Percentiles rank a stretch among this genome's conserved stretches.
Conservation (phyloP, 2,113 vertebrate species). For the Pomatorhinus ruficollis region DNA sequence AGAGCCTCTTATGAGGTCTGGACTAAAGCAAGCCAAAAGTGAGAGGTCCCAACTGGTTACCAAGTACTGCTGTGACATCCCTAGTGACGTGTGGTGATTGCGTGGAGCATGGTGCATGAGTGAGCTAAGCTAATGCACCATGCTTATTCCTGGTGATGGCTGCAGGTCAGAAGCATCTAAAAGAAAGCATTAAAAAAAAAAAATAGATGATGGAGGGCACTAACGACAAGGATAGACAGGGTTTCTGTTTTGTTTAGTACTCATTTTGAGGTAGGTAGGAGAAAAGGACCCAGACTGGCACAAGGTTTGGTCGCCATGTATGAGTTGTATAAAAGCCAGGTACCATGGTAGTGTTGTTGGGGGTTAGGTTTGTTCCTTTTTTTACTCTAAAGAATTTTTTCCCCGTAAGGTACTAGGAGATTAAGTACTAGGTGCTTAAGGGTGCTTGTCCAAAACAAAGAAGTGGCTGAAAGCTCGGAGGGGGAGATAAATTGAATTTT, state of each 20-base stretch:
- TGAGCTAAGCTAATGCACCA: fast-evolving
- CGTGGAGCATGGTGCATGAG: fast-evolving
- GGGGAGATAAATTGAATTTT: too few species aligned
- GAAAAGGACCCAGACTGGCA: background rate
- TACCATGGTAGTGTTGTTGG: too few species aligned
- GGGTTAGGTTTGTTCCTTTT: too few species aligned
- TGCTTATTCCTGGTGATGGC: background rate
- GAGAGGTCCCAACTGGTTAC: background rate
- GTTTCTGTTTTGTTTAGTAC: background rate
- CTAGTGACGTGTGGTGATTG: fast-evolving
- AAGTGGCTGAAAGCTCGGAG: too few species aligned
- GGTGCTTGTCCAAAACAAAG: too few species aligned
- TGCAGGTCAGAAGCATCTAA: background rate
- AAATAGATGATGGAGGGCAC: background rate
- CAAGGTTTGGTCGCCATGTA: fast-evolving
- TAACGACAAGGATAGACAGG: fast-evolving
- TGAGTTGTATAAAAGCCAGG: background rate
- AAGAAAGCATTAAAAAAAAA: background rate
- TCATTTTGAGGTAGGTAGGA: background rate
- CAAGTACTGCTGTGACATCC: background rate
- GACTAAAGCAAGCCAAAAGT: fast-evolving
- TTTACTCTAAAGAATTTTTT: too few species aligned
- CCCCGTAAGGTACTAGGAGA: too few species aligned
- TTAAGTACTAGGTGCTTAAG: too few species aligned
- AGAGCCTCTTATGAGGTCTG: fast-evolving